A percentile compares a stretch with the other conserved stretches of the same genome.
phyloP scores from a whole-genome alignment of 2,797 vertebrate genomes.

The Sphaeramia orbicularis region DNA sequence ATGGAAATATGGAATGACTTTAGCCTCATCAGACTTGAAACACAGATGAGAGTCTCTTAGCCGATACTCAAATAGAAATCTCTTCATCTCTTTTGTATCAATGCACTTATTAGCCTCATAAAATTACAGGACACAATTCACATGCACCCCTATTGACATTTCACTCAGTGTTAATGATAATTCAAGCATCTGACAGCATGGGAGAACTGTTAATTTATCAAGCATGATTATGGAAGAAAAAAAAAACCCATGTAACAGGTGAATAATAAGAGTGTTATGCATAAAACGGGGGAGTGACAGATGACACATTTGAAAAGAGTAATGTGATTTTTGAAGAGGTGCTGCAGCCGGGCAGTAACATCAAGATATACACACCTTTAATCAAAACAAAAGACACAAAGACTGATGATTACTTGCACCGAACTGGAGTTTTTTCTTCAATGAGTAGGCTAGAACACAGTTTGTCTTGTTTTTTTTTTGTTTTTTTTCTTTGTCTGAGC shows the following conservation, averaged over 20 bases:
- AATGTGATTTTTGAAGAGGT: constrained; percentile 36
- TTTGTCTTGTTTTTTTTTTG: constrained; percentile 6
- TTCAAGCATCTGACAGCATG: constrained; percentile 56
- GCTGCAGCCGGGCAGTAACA: constrained; percentile 14
- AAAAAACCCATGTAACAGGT: constrained; percentile 34
- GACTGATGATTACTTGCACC: no score
- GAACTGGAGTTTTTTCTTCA: no score
- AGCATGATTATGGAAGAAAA: constrained; percentile 32
- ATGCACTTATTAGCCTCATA: constrained; percentile 45
- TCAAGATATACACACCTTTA: neutral
- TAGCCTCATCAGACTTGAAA: constrained; percentile 58
- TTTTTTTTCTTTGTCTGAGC: neutral
- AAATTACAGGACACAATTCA: constrained; percentile 64
- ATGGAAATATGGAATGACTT: constrained; percentile 30
- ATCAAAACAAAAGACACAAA: constrained; percentile 16
- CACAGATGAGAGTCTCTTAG: constrained; percentile 56
- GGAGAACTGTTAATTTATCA: constrained; percentile 58
- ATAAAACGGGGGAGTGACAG: constrained; percentile 32
- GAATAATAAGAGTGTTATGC: constrained; percentile 42
- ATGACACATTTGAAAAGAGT: constrained; percentile 36
- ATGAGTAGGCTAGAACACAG: neutral
- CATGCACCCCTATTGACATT: constrained; percentile 58
- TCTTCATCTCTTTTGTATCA: constrained; percentile 61
- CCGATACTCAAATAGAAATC: constrained; percentile 47
- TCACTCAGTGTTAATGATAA: constrained; percentile 63